Conservation (phyloP, 2,888 invertebrate genomes). For the Lepas anatifera region DNA sequence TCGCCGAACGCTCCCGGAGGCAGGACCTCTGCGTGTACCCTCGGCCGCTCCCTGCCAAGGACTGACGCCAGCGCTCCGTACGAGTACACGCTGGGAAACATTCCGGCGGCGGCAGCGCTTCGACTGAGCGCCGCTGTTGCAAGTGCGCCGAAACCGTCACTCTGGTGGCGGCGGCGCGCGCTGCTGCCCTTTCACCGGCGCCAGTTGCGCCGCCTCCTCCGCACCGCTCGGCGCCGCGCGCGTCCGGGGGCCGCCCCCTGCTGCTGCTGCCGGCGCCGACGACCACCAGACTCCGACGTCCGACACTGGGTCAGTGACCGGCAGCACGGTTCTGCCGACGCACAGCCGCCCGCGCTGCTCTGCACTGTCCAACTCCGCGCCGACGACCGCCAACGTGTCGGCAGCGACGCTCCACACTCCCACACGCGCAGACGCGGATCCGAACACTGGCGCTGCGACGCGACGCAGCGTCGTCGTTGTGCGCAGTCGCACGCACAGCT, state of each 20-base stretch:
- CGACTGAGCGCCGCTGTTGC: not conserved
- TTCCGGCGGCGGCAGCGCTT: not conserved
- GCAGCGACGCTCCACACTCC: no score
- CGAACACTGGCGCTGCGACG: no score
- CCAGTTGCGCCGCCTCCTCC: no score
- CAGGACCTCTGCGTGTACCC: not conserved
- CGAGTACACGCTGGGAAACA: not conserved
- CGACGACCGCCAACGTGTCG: no score
- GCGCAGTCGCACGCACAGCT: no score
- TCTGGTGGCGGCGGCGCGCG: not conserved
- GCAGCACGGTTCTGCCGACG: not conserved
- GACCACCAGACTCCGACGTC: no score
- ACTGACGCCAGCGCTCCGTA: not conserved
- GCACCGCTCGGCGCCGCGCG: not conserved
- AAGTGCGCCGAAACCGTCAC: not conserved
- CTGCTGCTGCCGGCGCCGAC: not conserved
- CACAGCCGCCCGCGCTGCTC: not conserved
- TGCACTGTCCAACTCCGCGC: no score
- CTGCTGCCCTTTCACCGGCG: not conserved
- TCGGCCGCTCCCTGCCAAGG: not conserved
- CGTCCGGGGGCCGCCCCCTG: not conserved
- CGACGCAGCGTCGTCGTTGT: no score
- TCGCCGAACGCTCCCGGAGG: not conserved
- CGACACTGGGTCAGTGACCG: not conserved
- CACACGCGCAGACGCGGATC: no score